Conservation (phyloP, 2,113 vertebrate species). For the Lepidothrix coronata region DNA sequence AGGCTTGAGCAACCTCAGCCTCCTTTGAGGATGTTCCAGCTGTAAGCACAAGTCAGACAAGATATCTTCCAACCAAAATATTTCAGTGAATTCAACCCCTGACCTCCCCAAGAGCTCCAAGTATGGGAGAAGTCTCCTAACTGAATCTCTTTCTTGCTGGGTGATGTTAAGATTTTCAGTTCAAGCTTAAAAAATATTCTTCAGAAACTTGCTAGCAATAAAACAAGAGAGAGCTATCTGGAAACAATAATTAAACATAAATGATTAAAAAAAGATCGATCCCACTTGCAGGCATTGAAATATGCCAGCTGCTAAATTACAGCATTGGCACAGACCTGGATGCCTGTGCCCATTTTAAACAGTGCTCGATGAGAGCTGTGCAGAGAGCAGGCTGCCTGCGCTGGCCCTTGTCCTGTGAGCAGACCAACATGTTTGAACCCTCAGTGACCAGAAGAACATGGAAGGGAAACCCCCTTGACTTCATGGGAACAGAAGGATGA, state of each 20-base stretch:
- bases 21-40: background rate
- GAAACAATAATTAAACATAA: slow-evolving; percentile 35
- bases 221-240: background rate
- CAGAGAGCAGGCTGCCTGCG: background rate
- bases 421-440: background rate
- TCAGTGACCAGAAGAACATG: background rate
- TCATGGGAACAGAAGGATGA: background rate
- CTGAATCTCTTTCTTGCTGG: background rate
- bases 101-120: background rate
- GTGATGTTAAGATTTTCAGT: background rate
- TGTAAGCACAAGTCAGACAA: background rate
- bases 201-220: background rate
- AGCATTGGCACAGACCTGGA: background rate
- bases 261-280: slow-evolving; percentile 24
- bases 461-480: background rate
- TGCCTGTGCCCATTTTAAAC: background rate
- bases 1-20: background rate
- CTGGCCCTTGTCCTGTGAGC: background rate
- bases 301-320: slow-evolving; percentile 14
- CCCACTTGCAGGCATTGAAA: slow-evolving; percentile 7
- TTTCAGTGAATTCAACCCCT: background rate
- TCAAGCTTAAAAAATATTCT: background rate
- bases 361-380: background rate
- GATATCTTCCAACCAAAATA: background rate
- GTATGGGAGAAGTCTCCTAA: background rate